A percentile compares a stretch with the other conserved stretches of the same genome.
Evolutionary conservation across 2,888 invertebrate genomes (phyloP).

Genomic region (Clistopyga incitator): DNA sequence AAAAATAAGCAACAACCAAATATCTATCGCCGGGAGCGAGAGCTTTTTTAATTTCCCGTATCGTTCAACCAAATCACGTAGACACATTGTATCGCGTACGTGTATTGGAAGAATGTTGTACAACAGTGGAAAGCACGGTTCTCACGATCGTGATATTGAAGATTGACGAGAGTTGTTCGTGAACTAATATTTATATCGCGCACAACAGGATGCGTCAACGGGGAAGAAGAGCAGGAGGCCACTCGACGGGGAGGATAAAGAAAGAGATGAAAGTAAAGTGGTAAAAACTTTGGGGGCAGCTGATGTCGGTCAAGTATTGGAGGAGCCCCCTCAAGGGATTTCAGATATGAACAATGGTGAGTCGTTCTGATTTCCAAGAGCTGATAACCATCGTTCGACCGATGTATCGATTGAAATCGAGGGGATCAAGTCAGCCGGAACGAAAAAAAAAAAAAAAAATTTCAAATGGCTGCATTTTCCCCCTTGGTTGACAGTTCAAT

Average conservation of each 20-base stretch:
- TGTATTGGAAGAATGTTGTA: constrained; percentile 39
- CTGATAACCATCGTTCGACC: constrained; percentile 4
- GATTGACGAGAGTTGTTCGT: constrained; percentile 63
- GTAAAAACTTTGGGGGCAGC: constrained; percentile 50
- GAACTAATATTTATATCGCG: constrained; percentile 63
- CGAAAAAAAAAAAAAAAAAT: no score
- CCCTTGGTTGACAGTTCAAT: no score
- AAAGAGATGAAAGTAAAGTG: constrained; percentile 44
- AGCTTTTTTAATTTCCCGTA: constrained; percentile 51
- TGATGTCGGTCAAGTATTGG: constrained; percentile 43
- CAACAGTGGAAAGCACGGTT: not conserved
- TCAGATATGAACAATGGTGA: constrained; percentile 17
- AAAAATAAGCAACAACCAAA: constrained; percentile 42
- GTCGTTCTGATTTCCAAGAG: constrained; percentile 12
- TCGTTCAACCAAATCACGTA: constrained; percentile 53
- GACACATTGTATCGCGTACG: constrained; percentile 31
- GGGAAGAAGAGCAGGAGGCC: constrained; percentile 18
- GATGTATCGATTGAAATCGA: not conserved
- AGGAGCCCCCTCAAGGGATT: constrained; percentile 16
- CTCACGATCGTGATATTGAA: constrained; percentile 53
- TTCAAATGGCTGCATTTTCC: no score
- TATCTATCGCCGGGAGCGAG: constrained; percentile 24
- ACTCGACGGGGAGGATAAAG: constrained; percentile 37
- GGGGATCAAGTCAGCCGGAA: no score
- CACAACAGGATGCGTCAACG: constrained; percentile 43